Evolutionary conservation across 1,140 invertebrate genomes (phyloP), one percentile per base, ranked within the genome.

Genomic region (Plutomurus gul): DNA sequence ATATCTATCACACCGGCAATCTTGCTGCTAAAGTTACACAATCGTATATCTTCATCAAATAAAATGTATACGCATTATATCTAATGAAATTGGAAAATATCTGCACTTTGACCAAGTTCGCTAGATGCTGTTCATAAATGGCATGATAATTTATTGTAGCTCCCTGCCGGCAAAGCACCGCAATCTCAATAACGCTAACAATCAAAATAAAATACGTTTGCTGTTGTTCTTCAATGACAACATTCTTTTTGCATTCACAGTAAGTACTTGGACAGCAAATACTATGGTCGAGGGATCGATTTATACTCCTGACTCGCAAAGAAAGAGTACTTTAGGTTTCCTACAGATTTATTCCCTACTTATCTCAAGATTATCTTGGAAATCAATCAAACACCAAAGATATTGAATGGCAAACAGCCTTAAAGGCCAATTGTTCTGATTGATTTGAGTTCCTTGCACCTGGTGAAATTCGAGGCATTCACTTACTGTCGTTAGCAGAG

Each of bases 351-450:
- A 51, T 65, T 65, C 16, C 56, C 25, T 18, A 33, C 56, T 65
- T 65, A 65, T 65, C 56, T 65, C 56, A 65, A 65, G 56, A 65
- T 65, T 65, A 65, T 65, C 56, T 65, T 13, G 13, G 16, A 65
- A 65, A 65, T 65, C 56, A 65, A 65, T 65, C 56, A 65, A 65
- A 65, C 56, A 30, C 56, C 27, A 13, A n/a, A n/a, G 16, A 65
- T 36, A 65, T 65, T 65, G 30, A 65, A 65, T 65, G 30, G 56
- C 16, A 65, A 65, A 33, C 36, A 30, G 56, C 56, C 46, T 65
- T n/a, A 30, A 65, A 65, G 56, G 56, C 30, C 56, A 65, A 65
- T 65, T 65, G 56, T 33, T n/a, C 30, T 7, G 11, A 65, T 33
- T 13, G 56, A n/a, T 27, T 65, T 65, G 36, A 65, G 56, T 65